These are phyloP conservation scores for Gadopsis bispinosus DNA, from an alignment of 2,797 vertebrate genomes.

Conservation along the genomic window DNA sequence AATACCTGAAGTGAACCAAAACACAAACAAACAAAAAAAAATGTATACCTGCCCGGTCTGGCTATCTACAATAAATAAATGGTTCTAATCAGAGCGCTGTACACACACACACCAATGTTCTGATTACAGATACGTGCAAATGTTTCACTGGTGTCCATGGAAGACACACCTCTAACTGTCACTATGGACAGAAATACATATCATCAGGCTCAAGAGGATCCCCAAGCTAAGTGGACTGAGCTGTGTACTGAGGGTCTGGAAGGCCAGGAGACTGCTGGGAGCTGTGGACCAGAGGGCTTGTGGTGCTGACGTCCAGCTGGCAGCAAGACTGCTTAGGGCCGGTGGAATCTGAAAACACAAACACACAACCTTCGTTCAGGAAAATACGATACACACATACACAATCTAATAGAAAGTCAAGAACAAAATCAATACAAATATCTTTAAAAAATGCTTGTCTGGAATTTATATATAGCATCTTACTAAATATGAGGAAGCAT, in stretches of 20 bases:
- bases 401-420: not conserved
- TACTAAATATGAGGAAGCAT: not conserved
- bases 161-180: constrained; percentile 58
- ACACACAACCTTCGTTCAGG: not conserved
- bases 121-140: constrained; percentile 69
- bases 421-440: not conserved
- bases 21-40: constrained; percentile 5
- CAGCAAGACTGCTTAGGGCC: constrained; percentile 73
- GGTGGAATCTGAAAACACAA: constrained; percentile 83
- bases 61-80: constrained; percentile 70
- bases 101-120: constrained; percentile 51
- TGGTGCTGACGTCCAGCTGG: constrained; percentile 41
- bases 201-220: constrained; percentile 33
- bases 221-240: constrained; percentile 37
- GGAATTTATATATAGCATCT: not conserved
- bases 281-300: constrained; percentile 20
- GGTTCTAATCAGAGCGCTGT: constrained; percentile 45
- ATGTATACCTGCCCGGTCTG: constrained; percentile 45
- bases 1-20: constrained; percentile 31
- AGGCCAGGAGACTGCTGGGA: constrained; percentile 47
- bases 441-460: not conserved
- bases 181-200: constrained; percentile 43
- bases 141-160: constrained; percentile 44
- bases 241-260: constrained; percentile 28
- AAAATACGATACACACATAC: not conserved